Conservation (phyloP, 2,888 invertebrate genomes). For the Apamea epomidion region DNA sequence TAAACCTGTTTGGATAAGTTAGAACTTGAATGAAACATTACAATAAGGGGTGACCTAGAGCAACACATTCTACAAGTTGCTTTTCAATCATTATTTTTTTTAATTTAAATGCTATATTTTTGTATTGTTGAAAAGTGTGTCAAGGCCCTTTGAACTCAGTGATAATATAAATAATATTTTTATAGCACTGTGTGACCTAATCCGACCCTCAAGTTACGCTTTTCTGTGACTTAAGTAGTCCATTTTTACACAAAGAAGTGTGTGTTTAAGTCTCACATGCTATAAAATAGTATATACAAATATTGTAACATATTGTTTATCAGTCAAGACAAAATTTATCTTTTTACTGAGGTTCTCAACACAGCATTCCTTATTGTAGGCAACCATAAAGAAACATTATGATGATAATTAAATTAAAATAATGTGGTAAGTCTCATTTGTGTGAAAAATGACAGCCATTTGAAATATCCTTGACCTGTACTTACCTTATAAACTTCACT, state of each 20-base stretch:
- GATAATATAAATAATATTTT: background rate
- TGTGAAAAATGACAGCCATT: background rate
- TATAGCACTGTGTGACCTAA: background rate
- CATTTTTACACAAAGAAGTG: background rate
- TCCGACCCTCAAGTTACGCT: background rate
- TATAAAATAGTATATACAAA: no score
- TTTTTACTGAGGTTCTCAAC: background rate
- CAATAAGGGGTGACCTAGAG: background rate
- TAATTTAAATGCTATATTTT: background rate
- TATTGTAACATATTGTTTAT: background rate
- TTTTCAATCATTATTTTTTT: background rate
- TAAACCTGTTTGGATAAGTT: slow-evolving; percentile 7
- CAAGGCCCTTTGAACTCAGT: background rate
- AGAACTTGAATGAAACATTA: background rate
- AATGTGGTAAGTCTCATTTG: background rate
- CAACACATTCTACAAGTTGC: background rate
- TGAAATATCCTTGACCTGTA: background rate
- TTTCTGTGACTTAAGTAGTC: no score
- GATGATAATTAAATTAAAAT: background rate
- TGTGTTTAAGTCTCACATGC: background rate
- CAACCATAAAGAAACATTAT: background rate
- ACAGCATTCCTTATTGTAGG: background rate
- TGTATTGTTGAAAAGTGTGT: background rate
- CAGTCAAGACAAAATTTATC: background rate
- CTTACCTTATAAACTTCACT: slow-evolving; percentile 94